These are phyloP conservation scores for Archivesica marissinica DNA, from an alignment of 1,140 invertebrate genomes.

Conservation along the genomic window DNA sequence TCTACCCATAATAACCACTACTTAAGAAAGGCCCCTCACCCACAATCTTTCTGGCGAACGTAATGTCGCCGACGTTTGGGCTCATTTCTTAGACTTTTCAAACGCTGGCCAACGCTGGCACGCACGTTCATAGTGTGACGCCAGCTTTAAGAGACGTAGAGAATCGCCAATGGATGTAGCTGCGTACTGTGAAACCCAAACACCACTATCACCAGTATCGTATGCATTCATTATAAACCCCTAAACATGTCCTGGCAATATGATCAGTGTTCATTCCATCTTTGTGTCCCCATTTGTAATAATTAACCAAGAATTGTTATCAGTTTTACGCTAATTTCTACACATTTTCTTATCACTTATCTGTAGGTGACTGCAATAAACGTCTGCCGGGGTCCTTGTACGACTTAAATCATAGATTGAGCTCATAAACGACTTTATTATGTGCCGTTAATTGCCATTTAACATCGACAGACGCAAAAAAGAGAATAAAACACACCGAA, in stretches of 20 bases:
- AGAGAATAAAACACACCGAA: background rate
- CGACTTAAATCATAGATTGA: constrained; percentile 23
- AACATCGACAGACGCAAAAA: constrained; percentile 9
- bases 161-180: too few species aligned
- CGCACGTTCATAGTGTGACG: too few species aligned
- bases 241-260: background rate
- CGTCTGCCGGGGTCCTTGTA: background rate
- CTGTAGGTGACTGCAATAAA: constrained; percentile 25
- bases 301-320: constrained; percentile 23
- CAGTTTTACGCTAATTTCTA: constrained; percentile 14
- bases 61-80: too few species aligned
- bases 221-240: background rate
- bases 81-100: too few species aligned
- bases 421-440: constrained; percentile 25
- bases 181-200: too few species aligned
- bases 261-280: background rate
- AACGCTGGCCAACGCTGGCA: too few species aligned
- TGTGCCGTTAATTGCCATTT: constrained; percentile 37
- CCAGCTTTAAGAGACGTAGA: too few species aligned
- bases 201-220: too few species aligned
- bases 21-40: too few species aligned
- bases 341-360: constrained; percentile 8
- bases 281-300: constrained; percentile 20
- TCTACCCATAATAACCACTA: too few species aligned
- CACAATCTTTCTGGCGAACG: too few species aligned